phyloP scores from a whole-genome alignment of 2,888 invertebrate species.

The Morpho deidamia region DNA sequence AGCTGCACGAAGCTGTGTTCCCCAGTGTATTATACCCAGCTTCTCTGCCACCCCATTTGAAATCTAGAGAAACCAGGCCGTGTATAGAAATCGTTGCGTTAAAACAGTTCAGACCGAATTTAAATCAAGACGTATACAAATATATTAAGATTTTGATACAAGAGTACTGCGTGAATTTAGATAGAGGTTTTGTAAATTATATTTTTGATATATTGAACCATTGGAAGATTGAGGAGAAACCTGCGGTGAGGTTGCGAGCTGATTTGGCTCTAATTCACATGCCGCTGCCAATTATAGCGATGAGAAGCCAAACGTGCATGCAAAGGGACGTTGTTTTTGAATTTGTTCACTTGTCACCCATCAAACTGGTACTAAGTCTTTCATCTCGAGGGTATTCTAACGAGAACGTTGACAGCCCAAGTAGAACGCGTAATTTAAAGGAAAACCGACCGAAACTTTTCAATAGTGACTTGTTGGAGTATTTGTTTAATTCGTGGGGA shows the following conservation, averaged over 20 bases:
- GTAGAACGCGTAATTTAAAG: constrained; percentile 46
- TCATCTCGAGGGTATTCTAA: constrained; percentile 64
- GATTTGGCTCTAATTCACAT: constrained; percentile 79
- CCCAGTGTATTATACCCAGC: constrained; percentile 82
- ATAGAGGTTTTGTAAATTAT: constrained; percentile 82
- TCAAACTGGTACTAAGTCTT: constrained; percentile 81
- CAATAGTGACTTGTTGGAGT: constrained; percentile 80
- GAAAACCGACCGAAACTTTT: constrained; percentile 72
- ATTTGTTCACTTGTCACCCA: constrained; percentile 77
- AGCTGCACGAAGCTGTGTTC: constrained; percentile 83
- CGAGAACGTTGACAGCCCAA: constrained; percentile 49
- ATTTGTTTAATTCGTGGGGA: constrained; percentile 81
- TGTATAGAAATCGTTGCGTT: constrained; percentile 79
- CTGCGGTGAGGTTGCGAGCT: constrained; percentile 75
- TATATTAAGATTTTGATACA: constrained; percentile 81
- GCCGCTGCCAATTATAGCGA: constrained; percentile 70
- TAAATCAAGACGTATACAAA: constrained; percentile 79
- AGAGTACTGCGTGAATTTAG: constrained; percentile 83
- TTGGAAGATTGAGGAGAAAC: constrained; percentile 78
- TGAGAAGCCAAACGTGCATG: constrained; percentile 54
- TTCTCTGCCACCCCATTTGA: constrained; percentile 69
- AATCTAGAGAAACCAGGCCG: constrained; percentile 61
- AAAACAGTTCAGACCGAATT: constrained; percentile 67
- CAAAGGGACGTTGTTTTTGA: constrained; percentile 72
- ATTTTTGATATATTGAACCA: constrained; percentile 80